Base-by-base conservation (phyloP, 2,797 vertebrate genomes). In the Strix occidentalis region DNA sequence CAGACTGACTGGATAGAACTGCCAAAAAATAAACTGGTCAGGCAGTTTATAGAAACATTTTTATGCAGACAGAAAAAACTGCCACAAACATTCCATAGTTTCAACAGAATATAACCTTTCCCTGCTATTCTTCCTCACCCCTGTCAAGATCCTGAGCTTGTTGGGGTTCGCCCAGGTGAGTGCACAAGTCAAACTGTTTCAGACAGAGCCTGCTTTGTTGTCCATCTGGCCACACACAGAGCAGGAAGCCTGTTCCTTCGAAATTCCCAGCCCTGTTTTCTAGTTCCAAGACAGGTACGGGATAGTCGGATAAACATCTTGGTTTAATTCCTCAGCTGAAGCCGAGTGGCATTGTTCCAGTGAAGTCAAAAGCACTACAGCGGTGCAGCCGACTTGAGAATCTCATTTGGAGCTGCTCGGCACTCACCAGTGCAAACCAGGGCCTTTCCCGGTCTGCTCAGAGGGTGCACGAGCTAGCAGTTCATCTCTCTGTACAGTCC, bases 201-300 rank as follows among this genome's bases (percentile, higher is more conserved):
- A 79, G 83, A 95, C 87, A 95, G 48, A 95, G 63, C 50, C 60
- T 26, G 19, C 71, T 89, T 86, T 96, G 82, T 87, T 91, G 77
- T 72, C 87, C 69, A 63, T 70, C 54, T 76, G 72, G 50, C 93
- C 91, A 95, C 87, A 90, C 57, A 89, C 58, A 53, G 61, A 83
- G 86, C 14, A 88, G 84, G 84, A 93, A 93, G 66, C 35, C 56
- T 48, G 35, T 28, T 96, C 79, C 69, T 46, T 76, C 2, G 0
- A 54, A 76, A 94, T 58, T 89, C 88, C 82, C 89, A 89, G 71
- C 33, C 64, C 83, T 84, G 16, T 58, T 85, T 88, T 76, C 71
- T 33, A 51, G 23, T 80, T 76, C 84, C 45, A 35, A 87, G 76
- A 82, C 85, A 94, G 85, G 68, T 92, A 58, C 1, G 3, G 68